Evolutionary conservation across 2,113 vertebrate genomes (phyloP), one percentile per base, ranked within the genome.

Genomic region (Nibea coibor): DNA sequence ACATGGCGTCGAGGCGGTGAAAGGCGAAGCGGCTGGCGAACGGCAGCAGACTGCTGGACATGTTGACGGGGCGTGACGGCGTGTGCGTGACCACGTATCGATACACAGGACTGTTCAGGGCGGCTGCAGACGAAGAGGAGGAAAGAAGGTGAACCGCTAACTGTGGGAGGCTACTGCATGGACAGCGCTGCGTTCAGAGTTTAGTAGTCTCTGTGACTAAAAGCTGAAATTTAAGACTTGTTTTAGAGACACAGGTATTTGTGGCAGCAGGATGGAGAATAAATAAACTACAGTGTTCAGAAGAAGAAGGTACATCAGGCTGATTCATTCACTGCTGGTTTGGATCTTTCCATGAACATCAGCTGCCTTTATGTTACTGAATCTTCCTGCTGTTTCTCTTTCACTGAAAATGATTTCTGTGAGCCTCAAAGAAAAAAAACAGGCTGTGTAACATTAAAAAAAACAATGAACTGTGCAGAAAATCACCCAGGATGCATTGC

Each of bases 51-150:
- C 4, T 45, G 0, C 9, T 8, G 5, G 81, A 75, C 0, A 24
- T 0, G 75, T 79, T 67, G 7, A 78, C 71, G 0, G 90, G 85
- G 22, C 75, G 72, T 0, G 95, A 95, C 6, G 95, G 95, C 0
- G 92, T 95, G 85, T 95, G 77, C 0, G 86, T 95, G 83, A 96
- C 94, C 73, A 96, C 48, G 62, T 96, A 96, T 8, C 95, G 95
- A 48, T 96, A 95, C 66, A 96, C 95, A 0, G 95, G 94, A 61
- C 94, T 96, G 50, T 69, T 22, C 42, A 96, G 86, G 4, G 90
- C 91, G 8, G 58, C 95, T 96, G 86, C 3, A 24, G 75, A 64
- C 26, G 4, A 61, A n/a, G 12, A 35, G 6, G 31, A 35, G 31
- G 31, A 35, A 35, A 35, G 5, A 6, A 35, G 5, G 31, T 31